These are phyloP conservation scores for Physeter macrocephalus DNA, from an alignment of 2,113 vertebrate genomes.

Conservation along the genomic window DNA sequence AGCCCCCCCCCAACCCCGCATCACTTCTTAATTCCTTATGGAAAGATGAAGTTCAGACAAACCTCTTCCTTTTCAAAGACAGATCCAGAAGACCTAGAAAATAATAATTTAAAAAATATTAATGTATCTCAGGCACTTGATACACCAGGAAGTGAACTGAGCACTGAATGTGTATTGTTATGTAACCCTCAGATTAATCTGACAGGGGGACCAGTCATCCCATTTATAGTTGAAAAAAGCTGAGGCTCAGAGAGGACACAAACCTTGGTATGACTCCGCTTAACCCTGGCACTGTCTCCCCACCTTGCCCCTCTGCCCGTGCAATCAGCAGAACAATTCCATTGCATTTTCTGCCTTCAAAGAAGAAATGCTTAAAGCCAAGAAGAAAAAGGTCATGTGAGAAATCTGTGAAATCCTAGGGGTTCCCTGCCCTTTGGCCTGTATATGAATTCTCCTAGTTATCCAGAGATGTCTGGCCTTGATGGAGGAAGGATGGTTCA, in stretches of 20 bases:
- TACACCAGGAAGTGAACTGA: neutral
- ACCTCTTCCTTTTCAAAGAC: neutral
- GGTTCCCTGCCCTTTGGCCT: neutral
- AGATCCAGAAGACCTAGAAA: neutral
- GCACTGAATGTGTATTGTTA: neutral
- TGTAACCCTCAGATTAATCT: neutral
- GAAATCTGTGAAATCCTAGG: neutral
- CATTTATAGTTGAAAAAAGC: neutral
- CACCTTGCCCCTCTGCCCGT: fast-evolving
- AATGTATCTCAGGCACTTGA: neutral
- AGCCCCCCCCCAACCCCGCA: no score
- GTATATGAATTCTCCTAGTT: neutral
- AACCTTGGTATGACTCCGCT: no score
- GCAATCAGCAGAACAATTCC: neutral
- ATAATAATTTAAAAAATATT: neutral
- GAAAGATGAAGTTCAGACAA: neutral
- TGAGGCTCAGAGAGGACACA: neutral
- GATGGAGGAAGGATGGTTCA: neutral
- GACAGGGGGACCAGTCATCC: neutral
- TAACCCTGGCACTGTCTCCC: neutral
- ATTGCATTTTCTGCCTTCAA: neutral
- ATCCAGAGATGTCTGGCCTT: neutral
- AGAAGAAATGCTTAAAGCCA: neutral
- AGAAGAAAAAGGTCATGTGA: neutral
- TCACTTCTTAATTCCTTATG: neutral